A percentile compares a stretch with the other conserved stretches of the same genome.
These are phyloP conservation scores for Tiphia femorata DNA, from an alignment of 2,888 invertebrate genomes.

Conservation along the genomic window DNA sequence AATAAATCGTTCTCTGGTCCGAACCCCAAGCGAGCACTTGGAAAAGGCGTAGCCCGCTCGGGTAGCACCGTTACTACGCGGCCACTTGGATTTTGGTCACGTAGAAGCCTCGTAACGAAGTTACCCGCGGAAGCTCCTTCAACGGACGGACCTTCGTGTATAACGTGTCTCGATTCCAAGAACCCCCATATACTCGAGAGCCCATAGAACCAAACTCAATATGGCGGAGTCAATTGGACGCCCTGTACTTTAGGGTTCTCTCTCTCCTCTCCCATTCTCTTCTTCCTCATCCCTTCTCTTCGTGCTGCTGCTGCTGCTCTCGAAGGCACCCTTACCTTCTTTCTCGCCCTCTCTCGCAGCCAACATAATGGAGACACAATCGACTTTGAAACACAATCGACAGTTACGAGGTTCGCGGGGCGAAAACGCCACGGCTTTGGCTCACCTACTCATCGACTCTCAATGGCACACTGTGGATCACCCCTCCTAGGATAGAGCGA, in stretches of 20 bases:
- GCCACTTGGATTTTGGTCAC: constrained; percentile 59
- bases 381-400: constrained; percentile 57
- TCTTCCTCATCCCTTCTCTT: constrained; percentile 6
- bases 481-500: too few species aligned
- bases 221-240: constrained; percentile 66
- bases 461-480: constrained; percentile 43
- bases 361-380: constrained; percentile 51
- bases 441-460: constrained; percentile 50
- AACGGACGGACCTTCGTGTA: constrained; percentile 45
- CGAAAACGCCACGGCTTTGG: constrained; percentile 42
- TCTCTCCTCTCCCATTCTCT: constrained; percentile 23
- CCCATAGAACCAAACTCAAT: constrained; percentile 67
- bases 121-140: constrained; percentile 53
- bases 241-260: constrained; percentile 56
- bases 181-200: constrained; percentile 60
- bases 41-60: too few species aligned
- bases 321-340: constrained; percentile 28
- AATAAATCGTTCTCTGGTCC: too few species aligned
- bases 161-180: constrained; percentile 54
- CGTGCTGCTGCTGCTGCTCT: constrained; percentile 12
- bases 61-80: too few species aligned
- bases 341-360: constrained; percentile 27
- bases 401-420: constrained; percentile 45
- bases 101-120: constrained; percentile 59
- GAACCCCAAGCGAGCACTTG: neutral